phyloP scores from a whole-genome alignment of 2,888 invertebrate species.

The Acleris literana region DNA sequence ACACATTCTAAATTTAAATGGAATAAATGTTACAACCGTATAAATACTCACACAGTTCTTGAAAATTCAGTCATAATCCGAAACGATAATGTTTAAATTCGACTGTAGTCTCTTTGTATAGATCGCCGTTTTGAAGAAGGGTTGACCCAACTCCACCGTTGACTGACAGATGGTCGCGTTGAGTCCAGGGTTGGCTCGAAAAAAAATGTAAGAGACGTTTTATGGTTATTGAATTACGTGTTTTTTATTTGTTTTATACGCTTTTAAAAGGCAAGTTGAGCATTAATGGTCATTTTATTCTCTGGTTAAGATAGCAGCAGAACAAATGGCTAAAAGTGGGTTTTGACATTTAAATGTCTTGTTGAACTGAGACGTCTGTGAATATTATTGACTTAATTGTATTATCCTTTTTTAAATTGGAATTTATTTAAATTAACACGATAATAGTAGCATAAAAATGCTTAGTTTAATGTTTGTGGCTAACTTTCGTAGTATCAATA shows the following conservation, averaged over 20 bases:
- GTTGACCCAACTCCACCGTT: constrained; percentile 35
- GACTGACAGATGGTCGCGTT: constrained; percentile 36
- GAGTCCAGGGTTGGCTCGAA: constrained; percentile 22
- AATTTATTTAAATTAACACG: neutral
- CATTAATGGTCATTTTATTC: constrained; percentile 47
- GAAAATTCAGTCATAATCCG: neutral
- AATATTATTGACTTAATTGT: neutral
- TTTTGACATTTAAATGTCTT: constrained; percentile 25
- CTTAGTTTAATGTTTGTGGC: too few species aligned
- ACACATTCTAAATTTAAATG: constrained; percentile 30
- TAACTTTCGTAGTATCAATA: too few species aligned
- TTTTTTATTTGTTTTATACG: constrained; percentile 31
- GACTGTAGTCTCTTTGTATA: constrained; percentile 2
- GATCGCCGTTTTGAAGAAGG: constrained; percentile 27
- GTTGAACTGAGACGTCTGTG: neutral
- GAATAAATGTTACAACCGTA: constrained; percentile 15
- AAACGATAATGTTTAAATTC: constrained; percentile 12
- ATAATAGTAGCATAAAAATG: too few species aligned
- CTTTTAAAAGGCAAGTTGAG: constrained; percentile 37
- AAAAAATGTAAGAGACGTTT: constrained; percentile 31
- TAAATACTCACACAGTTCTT: neutral
- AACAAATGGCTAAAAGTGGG: constrained; percentile 12
- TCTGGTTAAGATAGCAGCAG: constrained; percentile 14
- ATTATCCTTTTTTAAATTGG: neutral
- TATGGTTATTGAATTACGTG: constrained; percentile 31